Base-by-base conservation (phyloP, 2,888 invertebrate genomes). In the Mesochorus sp. region DNA sequence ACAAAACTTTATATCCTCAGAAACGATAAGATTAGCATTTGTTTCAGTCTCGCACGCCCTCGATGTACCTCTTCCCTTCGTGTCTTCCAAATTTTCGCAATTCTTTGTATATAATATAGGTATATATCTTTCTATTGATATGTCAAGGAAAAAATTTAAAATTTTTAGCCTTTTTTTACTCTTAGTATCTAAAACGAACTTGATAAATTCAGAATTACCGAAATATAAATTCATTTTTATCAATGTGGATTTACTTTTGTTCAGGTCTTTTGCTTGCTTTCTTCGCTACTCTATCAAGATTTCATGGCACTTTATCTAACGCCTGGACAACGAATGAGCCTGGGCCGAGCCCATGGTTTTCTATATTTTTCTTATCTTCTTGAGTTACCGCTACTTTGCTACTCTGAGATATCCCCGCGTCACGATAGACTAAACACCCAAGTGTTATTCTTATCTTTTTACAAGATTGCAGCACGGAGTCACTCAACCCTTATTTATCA, bases 11-110 rank as follows among this genome's bases (percentile, higher is more conserved):
- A 72, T 78, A 80, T 81, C 73, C 75, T 59, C 24, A 39, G 57
- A n/a, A 47, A 57, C 67, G 81, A 83, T 79, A 79, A 82, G 83
- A 83, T 86, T 83, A 84, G 70, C 81, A 81, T 81, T 81, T 76
- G 57, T 78, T 79, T 78, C 78, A 66, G 72, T 57, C 62, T 34
- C 42, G 39, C 37, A 34, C 51, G 2, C 19, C 24, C 57, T 31
- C 28, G n/a, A n/a, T 66, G 39, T 26, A 39, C 47, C 67, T 55
- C 55, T 34, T 31, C 44, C 47, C 59, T 44, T 21, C 55, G 6
- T 37, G 19, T 49, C 39, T 19, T 34, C 53, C 14, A 19, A 0
- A 14, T 24, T 44, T 34, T 24, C 37, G 14, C 10, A 34, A 24
- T 24, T 5, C 39, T 21, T 14, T 51, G 12, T 12, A 10, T 51